Conservation (phyloP, 2,888 invertebrate species). For the Caenorhabditis becei region DNA sequence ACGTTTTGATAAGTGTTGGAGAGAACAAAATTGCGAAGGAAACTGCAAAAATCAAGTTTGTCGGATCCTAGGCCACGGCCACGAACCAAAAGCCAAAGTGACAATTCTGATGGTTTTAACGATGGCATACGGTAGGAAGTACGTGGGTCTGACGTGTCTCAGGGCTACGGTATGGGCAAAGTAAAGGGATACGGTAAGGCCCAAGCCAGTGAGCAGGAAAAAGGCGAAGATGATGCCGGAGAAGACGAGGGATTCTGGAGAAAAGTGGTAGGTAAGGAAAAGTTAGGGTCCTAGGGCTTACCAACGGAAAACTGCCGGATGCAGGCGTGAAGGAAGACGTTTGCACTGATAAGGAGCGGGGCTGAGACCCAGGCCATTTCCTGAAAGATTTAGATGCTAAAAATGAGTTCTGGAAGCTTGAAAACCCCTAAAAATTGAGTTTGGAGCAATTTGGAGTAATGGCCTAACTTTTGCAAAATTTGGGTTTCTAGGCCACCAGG, state of each 20-base stretch:
- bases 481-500: conserved; percentile 8
- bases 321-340: conserved; percentile 67
- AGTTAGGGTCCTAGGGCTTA: background rate
- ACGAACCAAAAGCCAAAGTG: conserved; percentile 44
- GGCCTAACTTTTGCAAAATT: conserved; percentile 29
- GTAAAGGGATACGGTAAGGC: conserved; percentile 56
- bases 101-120: conserved; percentile 49
- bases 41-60: conserved; percentile 45
- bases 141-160: conserved; percentile 41
- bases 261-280: background rate
- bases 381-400: conserved; percentile 47
- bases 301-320: conserved; percentile 60
- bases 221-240: conserved; percentile 63
- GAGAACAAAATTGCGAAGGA: conserved; percentile 67
- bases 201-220: conserved; percentile 63
- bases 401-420: too few relatives aligned
- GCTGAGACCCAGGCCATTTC: conserved; percentile 69
- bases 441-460: background rate
- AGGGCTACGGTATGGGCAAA: conserved; percentile 63
- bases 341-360: conserved; percentile 65
- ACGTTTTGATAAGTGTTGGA: conserved; percentile 67
- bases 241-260: conserved; percentile 61
- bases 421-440: too few relatives aligned
- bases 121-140: conserved; percentile 66
- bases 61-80: too few relatives aligned